Conservation (phyloP, 2,797 vertebrate species). For the Anguilla obscura region DNA sequence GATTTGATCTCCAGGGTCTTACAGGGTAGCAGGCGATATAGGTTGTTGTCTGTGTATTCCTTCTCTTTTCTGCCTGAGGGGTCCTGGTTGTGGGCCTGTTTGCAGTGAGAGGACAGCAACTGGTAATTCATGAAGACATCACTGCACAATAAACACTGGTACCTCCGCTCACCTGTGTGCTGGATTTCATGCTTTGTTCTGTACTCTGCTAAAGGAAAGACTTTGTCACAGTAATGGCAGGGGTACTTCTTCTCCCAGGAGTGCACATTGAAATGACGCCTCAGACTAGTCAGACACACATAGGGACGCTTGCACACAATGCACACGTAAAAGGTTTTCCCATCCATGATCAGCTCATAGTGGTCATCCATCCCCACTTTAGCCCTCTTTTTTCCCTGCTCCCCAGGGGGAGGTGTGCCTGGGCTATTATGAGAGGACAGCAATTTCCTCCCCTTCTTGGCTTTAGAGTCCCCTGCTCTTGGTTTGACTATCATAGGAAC, state of each 20-base stretch:
- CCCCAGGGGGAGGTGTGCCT: conserved; percentile 51
- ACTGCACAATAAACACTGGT: conserved; percentile 92
- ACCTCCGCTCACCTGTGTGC: conserved; percentile 91
- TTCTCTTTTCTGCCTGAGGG: conserved; percentile 81
- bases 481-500: conserved; percentile 90
- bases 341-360: conserved; percentile 95
- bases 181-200: conserved; percentile 89
- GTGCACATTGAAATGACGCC: conserved; percentile 95
- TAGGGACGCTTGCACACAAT: conserved; percentile 94
- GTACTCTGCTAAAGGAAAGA: conserved; percentile 95
- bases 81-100: conserved; percentile 90
- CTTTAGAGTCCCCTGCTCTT: conserved; percentile 80
- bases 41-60: conserved; percentile 76
- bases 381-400: conserved; percentile 75
- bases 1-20: conserved; percentile 85
- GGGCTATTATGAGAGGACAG: conserved; percentile 47
- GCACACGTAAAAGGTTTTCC: conserved; percentile 95
- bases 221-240: conserved; percentile 90
- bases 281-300: conserved; percentile 90
- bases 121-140: conserved; percentile 94
- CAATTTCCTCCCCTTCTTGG: conserved; percentile 61
- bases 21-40: conserved; percentile 91
- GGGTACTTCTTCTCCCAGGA: conserved; percentile 99
- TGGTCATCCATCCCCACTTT: conserved; percentile 92
- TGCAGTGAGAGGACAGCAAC: conserved; percentile 85